These are phyloP conservation scores for Sebastes iracundus DNA, from an alignment of 2,797 vertebrate species.

Conservation along the genomic window DNA sequence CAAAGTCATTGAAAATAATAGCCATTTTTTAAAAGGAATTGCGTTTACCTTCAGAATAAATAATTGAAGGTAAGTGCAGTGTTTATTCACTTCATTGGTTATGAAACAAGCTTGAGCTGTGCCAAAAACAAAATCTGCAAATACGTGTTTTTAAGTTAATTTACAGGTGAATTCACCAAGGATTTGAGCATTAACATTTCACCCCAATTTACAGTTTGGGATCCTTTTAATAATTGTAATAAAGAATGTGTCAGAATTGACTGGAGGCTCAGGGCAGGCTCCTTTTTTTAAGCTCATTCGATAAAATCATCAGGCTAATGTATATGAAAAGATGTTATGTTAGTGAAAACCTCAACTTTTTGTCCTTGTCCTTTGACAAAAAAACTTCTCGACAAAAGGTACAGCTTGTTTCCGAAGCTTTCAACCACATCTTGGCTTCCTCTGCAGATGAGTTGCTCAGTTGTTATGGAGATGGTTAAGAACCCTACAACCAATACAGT, in stretches of 20 bases:
- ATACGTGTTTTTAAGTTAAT: background rate
- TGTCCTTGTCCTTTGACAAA: background rate
- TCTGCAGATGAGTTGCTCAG: background rate
- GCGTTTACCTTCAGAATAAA: slow-evolving; percentile 10
- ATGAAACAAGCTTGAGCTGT: background rate
- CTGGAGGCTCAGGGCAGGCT: background rate
- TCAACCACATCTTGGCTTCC: background rate
- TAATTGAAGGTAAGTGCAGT: background rate
- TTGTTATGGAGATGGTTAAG: background rate
- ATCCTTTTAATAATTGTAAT: background rate
- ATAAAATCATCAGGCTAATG: background rate
- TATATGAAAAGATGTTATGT: background rate
- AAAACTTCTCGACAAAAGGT: background rate
- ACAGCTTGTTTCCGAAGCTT: background rate
- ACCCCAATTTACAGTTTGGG: background rate
- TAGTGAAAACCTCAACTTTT: background rate
- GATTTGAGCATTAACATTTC: slow-evolving; percentile 2
- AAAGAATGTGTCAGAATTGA: background rate
- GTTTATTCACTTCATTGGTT: slow-evolving; percentile 1
- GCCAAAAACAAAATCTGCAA: background rate
- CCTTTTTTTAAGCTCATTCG: background rate
- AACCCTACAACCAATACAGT: background rate
- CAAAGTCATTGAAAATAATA: background rate
- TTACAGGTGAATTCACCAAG: slow-evolving; percentile 5
- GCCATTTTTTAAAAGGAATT: background rate